A percentile compares a stretch with the other conserved stretches of the same genome.
Evolutionary conservation across 2,797 vertebrate genomes (phyloP).

Genomic region (Melanogrammus aeglefinus): DNA sequence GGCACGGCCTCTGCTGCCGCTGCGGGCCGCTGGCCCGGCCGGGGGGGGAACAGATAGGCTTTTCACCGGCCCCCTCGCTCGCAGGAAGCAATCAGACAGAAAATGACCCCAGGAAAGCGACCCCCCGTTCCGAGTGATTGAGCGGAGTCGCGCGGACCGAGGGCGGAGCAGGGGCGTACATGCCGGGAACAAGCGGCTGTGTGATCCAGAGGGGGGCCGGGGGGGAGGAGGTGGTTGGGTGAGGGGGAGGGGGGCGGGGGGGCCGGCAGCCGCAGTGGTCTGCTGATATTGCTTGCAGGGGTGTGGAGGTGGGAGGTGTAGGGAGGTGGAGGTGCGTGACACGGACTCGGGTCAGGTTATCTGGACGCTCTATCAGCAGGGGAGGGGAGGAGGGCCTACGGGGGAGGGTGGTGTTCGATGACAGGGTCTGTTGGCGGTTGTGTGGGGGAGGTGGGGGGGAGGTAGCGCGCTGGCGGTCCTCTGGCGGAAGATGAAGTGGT

Average conservation of each 20-base stretch:
- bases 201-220: too few species aligned
- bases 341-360: neutral
- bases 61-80: neutral
- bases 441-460: neutral
- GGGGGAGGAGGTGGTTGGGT: too few species aligned
- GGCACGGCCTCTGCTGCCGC: neutral
- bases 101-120: neutral
- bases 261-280: too few species aligned
- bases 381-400: too few species aligned
- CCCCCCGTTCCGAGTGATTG: neutral
- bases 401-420: neutral
- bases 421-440: neutral
- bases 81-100: neutral
- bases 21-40: too few species aligned
- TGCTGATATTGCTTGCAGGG: too few species aligned
- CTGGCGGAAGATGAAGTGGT: conserved; percentile 36
- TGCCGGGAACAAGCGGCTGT: too few species aligned
- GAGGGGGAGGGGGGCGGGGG: too few species aligned
- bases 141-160: neutral
- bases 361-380: neutral
- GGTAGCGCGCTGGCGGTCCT: conserved; percentile 41
- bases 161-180: too few species aligned
- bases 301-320: too few species aligned
- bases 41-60: neutral
- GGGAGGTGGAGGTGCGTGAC: too few species aligned